Evolutionary conservation across 2,113 vertebrate species (phyloP), one percentile per base, ranked within the genome.

Genomic region (Notothenia coriiceps): DNA sequence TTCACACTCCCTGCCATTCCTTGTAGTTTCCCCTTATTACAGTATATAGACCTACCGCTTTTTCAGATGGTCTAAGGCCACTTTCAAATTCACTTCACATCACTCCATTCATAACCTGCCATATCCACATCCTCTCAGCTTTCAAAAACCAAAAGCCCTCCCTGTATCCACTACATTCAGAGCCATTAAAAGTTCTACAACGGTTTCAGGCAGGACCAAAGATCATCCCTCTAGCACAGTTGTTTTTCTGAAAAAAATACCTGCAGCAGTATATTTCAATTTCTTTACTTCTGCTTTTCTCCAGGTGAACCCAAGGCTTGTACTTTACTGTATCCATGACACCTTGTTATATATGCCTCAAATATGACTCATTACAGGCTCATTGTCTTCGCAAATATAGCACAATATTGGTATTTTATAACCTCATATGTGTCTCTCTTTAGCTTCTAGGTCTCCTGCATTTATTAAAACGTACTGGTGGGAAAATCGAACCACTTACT

Each of bases 1-100:
- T 29, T 29, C 29, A 3, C 29, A 29, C 29, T 4, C 29, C 29
- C 29, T 29, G 29, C 29, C 3, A 29, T 29, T 29, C 29, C 3
- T 29, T 4, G 29, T 29, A 29, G 29, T 17, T 17, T 0, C 7
- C 29, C 20, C 25, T 61, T 18, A 1, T 29, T 4, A n/a, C n/a
- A n/a, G n/a, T n/a, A 11, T 12, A 52, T 20, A 46, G 44, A 12
- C 35, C 61, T 46, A 52, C 4, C 2, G 4, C 3, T 29, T 5
- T 44, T 62, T 44, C 55, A 25, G 62, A 50, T 50, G 33, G 43
- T 69, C 59, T 13, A 22, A 79, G 7, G 44, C 59, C 56, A 43
- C 60, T 57, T 65, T 68, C 33, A 79, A 59, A 79, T 66, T 46
- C 11, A 10, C 50, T 13, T 78, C 67, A 70, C 46, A 56, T 72